These are phyloP conservation scores for Zygaena filipendulae DNA, from an alignment of 2,888 invertebrate species.

Conservation along the genomic window DNA sequence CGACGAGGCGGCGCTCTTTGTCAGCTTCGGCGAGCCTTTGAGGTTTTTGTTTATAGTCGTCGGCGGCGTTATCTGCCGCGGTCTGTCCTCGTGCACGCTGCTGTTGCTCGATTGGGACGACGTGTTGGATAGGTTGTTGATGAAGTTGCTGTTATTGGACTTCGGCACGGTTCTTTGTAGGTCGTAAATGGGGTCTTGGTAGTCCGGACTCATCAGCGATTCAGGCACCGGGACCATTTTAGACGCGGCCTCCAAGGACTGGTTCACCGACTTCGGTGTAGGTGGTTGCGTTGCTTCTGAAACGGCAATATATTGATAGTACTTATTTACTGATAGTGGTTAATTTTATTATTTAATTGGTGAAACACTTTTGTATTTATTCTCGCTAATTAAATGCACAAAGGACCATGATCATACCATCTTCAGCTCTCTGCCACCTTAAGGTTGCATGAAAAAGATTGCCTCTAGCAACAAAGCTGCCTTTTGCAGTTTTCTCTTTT, in stretches of 20 bases:
- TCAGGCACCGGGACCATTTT: constrained; percentile 91
- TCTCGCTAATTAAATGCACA: too few relatives aligned
- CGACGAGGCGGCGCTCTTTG: constrained; percentile 56
- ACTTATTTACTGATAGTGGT: too few relatives aligned
- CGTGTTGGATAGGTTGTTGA: constrained; percentile 29
- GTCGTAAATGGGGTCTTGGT: constrained; percentile 65
- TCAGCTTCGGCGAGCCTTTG: constrained; percentile 50
- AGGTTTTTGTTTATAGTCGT: constrained; percentile 29
- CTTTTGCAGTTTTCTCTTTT: too few relatives aligned
- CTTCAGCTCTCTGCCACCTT: too few relatives aligned
- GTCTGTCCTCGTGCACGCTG: constrained; percentile 40
- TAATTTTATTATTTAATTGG: too few relatives aligned
- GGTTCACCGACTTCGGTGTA: constrained; percentile 43
- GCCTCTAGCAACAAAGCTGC: too few relatives aligned
- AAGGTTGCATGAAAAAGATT: too few relatives aligned
- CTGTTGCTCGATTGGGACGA: constrained; percentile 49
- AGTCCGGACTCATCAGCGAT: constrained; percentile 87
- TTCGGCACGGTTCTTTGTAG: constrained; percentile 47
- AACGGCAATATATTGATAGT: too few relatives aligned
- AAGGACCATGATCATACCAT: too few relatives aligned
- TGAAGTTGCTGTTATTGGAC: constrained; percentile 23
- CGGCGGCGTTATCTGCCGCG: constrained; percentile 22
- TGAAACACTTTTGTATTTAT: too few relatives aligned
- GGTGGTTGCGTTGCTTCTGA: constrained; percentile 10
- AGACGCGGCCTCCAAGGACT: constrained; percentile 81